phyloP scores from a whole-genome alignment of 2,888 invertebrate genomes.

The Mythimna impura region DNA sequence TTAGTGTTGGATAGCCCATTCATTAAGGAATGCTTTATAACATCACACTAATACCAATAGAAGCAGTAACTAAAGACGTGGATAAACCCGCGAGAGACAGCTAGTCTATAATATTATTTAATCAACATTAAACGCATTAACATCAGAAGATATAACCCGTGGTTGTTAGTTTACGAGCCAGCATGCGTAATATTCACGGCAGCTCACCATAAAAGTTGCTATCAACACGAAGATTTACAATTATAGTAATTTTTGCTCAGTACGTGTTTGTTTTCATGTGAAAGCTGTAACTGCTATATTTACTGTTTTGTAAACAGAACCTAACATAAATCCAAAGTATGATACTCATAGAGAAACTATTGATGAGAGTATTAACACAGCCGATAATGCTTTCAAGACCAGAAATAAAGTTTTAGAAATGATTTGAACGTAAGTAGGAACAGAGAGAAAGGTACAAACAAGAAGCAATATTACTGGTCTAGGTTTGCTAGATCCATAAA shows the following conservation, averaged over 20 bases:
- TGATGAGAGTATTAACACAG: not conserved
- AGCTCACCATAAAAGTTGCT: conserved; percentile 35
- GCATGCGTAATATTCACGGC: conserved; percentile 34
- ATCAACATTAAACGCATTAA: conserved; percentile 23
- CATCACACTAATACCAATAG: no score
- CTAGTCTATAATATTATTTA: not conserved
- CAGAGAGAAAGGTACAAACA: not conserved
- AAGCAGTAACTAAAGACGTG: no score
- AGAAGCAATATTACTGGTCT: not conserved
- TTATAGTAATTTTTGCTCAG: conserved; percentile 23
- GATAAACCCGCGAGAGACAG: no score
- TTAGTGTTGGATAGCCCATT: no score
- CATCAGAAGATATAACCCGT: conserved; percentile 4
- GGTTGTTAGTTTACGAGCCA: conserved; percentile 35
- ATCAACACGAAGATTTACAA: conserved; percentile 35
- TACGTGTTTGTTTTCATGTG: conserved; percentile 23
- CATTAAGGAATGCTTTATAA: no score
- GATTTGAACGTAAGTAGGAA: no score
- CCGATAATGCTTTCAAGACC: not conserved
- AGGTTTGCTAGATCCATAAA: not conserved
- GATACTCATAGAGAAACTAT: not conserved
- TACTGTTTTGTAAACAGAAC: not conserved
- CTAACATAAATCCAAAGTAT: not conserved
- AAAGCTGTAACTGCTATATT: not conserved
- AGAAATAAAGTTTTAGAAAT: not conserved